phyloP scores from a whole-genome alignment of 1,140 invertebrate genomes.

The Lucilia sericata region DNA sequence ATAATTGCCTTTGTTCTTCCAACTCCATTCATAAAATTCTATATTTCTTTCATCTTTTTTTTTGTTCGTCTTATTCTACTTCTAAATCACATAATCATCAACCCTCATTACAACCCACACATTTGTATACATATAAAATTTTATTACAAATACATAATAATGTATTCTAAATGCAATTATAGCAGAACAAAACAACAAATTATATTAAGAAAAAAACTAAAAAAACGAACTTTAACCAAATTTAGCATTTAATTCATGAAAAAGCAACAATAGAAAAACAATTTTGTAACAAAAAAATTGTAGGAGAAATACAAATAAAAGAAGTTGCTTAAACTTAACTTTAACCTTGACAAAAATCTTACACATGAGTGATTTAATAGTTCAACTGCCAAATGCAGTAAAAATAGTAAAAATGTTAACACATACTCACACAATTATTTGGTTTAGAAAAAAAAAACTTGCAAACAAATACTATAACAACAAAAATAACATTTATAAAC shows the following conservation, averaged over 20 bases:
- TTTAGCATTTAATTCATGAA: slow-evolving; percentile 15
- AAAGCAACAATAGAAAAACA: not conserved
- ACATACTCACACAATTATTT: slow-evolving; percentile 64
- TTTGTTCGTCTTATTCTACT: too few species aligned
- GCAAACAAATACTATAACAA: not conserved
- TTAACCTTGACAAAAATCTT: slow-evolving; percentile 67
- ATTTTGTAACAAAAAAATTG: not conserved
- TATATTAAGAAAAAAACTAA: not conserved
- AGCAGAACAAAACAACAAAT: not conserved
- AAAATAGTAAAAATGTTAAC: slow-evolving; percentile 46
- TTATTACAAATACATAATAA: not conserved
- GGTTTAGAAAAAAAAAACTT: slow-evolving; percentile 47
- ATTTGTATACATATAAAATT: not conserved
- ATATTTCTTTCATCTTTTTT: not conserved
- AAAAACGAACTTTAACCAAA: not conserved
- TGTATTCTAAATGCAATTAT: slow-evolving; percentile 1
- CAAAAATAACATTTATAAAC: slow-evolving; percentile 27
- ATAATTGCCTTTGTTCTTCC: not conserved
- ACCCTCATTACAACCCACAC: not conserved
- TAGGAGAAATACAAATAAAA: not conserved
- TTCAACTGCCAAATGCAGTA: slow-evolving; percentile 54
- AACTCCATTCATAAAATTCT: not conserved
- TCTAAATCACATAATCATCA: not conserved
- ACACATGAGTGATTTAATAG: slow-evolving; percentile 68
- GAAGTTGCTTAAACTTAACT: slow-evolving; percentile 47